Conservation (phyloP, 2,113 vertebrate genomes). For the Candoia aspera region DNA sequence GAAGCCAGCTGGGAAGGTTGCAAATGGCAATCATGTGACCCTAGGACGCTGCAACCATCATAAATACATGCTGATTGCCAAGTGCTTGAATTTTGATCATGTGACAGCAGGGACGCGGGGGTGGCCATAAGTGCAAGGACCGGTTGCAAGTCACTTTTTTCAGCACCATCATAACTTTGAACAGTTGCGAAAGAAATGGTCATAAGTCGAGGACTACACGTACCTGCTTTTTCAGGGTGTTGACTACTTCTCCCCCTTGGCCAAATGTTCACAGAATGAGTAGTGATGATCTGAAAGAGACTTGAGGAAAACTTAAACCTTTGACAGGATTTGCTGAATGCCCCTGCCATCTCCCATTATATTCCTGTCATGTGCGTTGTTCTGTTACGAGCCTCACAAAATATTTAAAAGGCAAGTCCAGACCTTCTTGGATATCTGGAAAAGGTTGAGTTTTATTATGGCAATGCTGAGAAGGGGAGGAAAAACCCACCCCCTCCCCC, state of each 20-base stretch:
- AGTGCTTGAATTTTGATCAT: too few species aligned
- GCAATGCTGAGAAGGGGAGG: neutral
- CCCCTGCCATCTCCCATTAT: neutral
- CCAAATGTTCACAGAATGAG: neutral
- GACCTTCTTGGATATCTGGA: conserved; percentile 24
- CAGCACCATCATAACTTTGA: too few species aligned
- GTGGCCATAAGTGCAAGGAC: too few species aligned
- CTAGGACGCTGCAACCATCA: too few species aligned
- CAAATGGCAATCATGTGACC: too few species aligned
- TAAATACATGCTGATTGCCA: too few species aligned
- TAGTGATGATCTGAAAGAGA: neutral
- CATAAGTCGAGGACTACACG: too few species aligned
- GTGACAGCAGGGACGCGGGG: too few species aligned
- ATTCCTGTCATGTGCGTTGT: neutral
- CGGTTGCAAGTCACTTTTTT: too few species aligned
- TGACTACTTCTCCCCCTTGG: neutral
- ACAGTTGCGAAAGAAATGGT: too few species aligned
- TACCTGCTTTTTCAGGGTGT: neutral
- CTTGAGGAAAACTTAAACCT: neutral
- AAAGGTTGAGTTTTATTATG: conserved; percentile 49
- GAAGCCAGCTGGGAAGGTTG: too few species aligned
- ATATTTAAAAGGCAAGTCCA: conserved; percentile 38
- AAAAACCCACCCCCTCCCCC: neutral
- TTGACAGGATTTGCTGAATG: neutral
- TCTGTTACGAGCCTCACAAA: conserved; percentile 17